Percentiles rank a stretch among this genome's conserved stretches.
phyloP scores from a whole-genome alignment of 2,888 invertebrate genomes.

The Bimastos eiseni region DNA sequence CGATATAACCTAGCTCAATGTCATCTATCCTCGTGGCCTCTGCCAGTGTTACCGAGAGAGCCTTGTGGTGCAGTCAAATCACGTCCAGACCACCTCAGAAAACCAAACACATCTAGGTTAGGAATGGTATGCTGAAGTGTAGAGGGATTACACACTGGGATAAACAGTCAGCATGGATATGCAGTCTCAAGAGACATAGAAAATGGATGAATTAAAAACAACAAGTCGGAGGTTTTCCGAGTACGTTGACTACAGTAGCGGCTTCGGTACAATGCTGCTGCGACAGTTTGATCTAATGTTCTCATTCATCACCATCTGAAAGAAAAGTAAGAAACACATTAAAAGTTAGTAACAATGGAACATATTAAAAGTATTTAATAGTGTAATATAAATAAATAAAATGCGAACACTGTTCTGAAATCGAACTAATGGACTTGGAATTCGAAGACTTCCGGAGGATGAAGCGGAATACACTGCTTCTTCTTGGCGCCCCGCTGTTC shows the following conservation, averaged over 20 bases:
- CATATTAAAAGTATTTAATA: neutral
- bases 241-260: neutral
- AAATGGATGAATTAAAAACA: no score
- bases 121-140: neutral
- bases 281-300: conserved; percentile 26
- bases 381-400: no score
- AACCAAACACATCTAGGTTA: neutral
- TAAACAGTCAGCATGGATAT: neutral
- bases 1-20: neutral
- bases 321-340: neutral
- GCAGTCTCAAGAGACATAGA: neutral
- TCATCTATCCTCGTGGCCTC: neutral
- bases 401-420: no score
- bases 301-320: conserved; percentile 19
- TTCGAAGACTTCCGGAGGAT: no score
- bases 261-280: conserved; percentile 21
- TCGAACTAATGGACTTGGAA: no score
- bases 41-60: neutral
- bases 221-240: neutral
- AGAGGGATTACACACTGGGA: neutral
- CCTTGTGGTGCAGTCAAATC: neutral
- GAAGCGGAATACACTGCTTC: no score
- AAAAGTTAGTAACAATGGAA: no score
- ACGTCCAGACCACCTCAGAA: neutral
- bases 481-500: no score